Evolutionary conservation across 2,888 invertebrate genomes (phyloP), one percentile per base, ranked within the genome.

Genomic region (Thymelicus sylvestris): DNA sequence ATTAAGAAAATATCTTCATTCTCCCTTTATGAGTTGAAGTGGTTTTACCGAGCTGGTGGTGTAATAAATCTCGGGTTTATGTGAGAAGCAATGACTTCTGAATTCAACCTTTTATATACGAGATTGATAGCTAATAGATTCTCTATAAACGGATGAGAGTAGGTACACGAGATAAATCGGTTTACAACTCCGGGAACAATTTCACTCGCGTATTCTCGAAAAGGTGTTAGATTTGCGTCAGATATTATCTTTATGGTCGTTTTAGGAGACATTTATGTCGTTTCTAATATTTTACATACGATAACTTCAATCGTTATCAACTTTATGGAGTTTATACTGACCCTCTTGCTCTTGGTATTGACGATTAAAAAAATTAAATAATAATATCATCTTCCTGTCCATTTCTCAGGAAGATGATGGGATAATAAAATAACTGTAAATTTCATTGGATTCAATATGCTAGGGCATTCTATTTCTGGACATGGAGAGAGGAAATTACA

Each of bases 61-160:
- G 78, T 74, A 74, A 85, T 87, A 87, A 88, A 88, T 87, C 83
- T 57, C 78, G 67, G 63, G 78, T 87, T 87, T 86, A 87, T 84
- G 81, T 75, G 75, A 76, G 69, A 73, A 74, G 74, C 62, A 63
- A 77, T 75, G 81, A 81, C 85, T 86, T 78, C 85, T 83, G 85
- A 78, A 83, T 84, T 80, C 78, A 79, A 72, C 75, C 78, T 79
- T 83, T 85, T 81, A 81, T 80, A 78, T 72, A 44, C 38, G 60
- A 67, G 65, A 73, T 73, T 65, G 67, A 70, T 67, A 64, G 68
- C 63, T 71, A 74, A 73, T 73, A 63, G 67, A 67, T 72, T 66
- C 59, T 7, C 67, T 52, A 67, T 70, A 67, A 73, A 72, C 62
- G 48, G 7, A 62, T 50, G 41, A 31, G 65, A 44, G 52, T 72